A percentile compares a stretch with the other conserved stretches of the same genome.
Conservation (phyloP, 2,888 invertebrate species). For the Silvanus unidentatus region DNA sequence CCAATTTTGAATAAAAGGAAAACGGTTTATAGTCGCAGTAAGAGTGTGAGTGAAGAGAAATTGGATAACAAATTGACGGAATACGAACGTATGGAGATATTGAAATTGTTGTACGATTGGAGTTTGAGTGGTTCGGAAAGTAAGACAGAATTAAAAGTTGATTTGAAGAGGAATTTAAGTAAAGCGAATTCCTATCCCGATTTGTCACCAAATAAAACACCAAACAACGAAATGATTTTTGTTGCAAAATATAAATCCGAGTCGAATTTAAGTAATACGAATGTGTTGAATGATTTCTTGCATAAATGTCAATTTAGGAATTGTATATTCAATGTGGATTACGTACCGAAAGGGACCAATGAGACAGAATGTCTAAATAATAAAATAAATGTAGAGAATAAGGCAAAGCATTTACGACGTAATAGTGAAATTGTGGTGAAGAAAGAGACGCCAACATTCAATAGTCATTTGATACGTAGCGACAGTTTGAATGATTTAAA, state of each 20-base stretch:
- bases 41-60: conserved; percentile 38
- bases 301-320: conserved; percentile 44
- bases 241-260: conserved; percentile 31
- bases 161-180: conserved; percentile 22
- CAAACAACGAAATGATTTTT: conserved; percentile 17
- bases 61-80: conserved; percentile 40
- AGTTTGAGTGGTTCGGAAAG: conserved; percentile 42
- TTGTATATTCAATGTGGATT: conserved; percentile 45
- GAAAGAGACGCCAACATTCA: conserved; percentile 41
- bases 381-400: conserved; percentile 27
- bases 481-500: conserved; percentile 43
- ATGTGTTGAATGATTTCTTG: conserved; percentile 33
- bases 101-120: conserved; percentile 45
- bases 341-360: conserved; percentile 36
- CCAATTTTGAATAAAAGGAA: conserved; percentile 33
- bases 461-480: conserved; percentile 45
- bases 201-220: conserved; percentile 29
- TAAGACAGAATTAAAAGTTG: conserved; percentile 33
- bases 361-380: conserved; percentile 35
- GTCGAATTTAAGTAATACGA: conserved; percentile 22
- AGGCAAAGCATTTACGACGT: conserved; percentile 39
- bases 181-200: conserved; percentile 35
- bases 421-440: conserved; percentile 51
- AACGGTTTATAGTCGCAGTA: conserved; percentile 28
- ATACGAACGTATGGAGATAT: conserved; percentile 41